A percentile compares a stretch with the other conserved stretches of the same genome.
These are phyloP conservation scores for Camptogramma bilineatum DNA, from an alignment of 2,888 invertebrate species.

Conservation along the genomic window DNA sequence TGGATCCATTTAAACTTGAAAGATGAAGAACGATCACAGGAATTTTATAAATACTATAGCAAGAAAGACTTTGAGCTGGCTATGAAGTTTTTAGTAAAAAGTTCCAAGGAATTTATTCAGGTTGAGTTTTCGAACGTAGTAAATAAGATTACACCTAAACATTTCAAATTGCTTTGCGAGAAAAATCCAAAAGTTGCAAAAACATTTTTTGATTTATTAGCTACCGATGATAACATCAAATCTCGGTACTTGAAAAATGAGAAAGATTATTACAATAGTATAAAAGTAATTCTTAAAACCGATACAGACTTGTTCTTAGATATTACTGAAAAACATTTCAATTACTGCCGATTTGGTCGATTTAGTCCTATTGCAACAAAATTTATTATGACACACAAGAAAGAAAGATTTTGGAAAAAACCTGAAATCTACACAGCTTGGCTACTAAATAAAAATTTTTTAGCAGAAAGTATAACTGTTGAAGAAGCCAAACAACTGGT, in stretches of 20 bases:
- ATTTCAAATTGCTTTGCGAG: conserved; percentile 46
- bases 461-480: conserved; percentile 42
- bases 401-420: conserved; percentile 44
- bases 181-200: conserved; percentile 37
- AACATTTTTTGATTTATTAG: conserved; percentile 40
- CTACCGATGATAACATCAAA: conserved; percentile 26
- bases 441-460: conserved; percentile 42
- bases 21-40: conserved; percentile 36
- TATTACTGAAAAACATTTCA: conserved; percentile 46
- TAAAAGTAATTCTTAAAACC: conserved; percentile 38
- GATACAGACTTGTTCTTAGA: conserved; percentile 44
- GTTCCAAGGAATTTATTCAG: conserved; percentile 29
- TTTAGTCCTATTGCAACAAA: conserved; percentile 44
- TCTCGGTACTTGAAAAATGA: conserved; percentile 28
- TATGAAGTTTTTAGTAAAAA: conserved; percentile 43
- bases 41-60: conserved; percentile 45
- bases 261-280: conserved; percentile 27
- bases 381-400: conserved; percentile 44
- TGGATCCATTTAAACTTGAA: conserved; percentile 53
- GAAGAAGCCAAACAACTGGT: conserved; percentile 48
- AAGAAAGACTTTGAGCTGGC: conserved; percentile 37
- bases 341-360: conserved; percentile 9
- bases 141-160: conserved; percentile 39
- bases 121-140: conserved; percentile 37
- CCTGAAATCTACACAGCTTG: conserved; percentile 48